Evolutionary conservation across 2,888 invertebrate genomes (phyloP).

Genomic region (Nysson spinosus): DNA sequence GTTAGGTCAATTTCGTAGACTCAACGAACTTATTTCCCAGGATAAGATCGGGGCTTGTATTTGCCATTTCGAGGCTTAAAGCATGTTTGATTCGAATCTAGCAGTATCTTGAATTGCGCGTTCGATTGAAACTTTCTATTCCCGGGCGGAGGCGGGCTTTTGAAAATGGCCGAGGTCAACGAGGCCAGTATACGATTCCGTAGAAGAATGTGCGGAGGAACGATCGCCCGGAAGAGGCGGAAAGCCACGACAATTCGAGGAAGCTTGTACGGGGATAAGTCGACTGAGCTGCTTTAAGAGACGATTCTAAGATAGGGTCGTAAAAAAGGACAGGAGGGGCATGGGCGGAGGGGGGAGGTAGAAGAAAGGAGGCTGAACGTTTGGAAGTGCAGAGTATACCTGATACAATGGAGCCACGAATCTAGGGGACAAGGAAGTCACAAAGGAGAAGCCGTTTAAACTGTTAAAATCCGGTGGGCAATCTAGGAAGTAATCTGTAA

Average conservation of each 20-base stretch:
- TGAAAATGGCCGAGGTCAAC: no score
- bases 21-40: no score
- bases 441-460: constrained; percentile 30
- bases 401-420: constrained; percentile 29
- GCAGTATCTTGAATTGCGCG: no score
- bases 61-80: no score
- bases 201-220: constrained; percentile 2
- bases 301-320: constrained; percentile 31
- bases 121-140: no score
- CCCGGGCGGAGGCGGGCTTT: no score
- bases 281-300: constrained; percentile 30
- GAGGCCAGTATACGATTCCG: no score
- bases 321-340: neutral
- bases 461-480: constrained; percentile 39
- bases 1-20: no score
- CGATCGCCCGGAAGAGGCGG: neutral
- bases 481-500: constrained; percentile 32
- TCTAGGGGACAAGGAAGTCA: constrained; percentile 10
- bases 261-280: constrained; percentile 44
- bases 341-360: neutral
- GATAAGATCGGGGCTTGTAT: no score
- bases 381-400: neutral
- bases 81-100: no score
- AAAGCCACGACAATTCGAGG: constrained; percentile 25
- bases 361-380: neutral